phyloP scores from a whole-genome alignment of 2,113 vertebrate genomes.

The Lophius piscatorius region DNA sequence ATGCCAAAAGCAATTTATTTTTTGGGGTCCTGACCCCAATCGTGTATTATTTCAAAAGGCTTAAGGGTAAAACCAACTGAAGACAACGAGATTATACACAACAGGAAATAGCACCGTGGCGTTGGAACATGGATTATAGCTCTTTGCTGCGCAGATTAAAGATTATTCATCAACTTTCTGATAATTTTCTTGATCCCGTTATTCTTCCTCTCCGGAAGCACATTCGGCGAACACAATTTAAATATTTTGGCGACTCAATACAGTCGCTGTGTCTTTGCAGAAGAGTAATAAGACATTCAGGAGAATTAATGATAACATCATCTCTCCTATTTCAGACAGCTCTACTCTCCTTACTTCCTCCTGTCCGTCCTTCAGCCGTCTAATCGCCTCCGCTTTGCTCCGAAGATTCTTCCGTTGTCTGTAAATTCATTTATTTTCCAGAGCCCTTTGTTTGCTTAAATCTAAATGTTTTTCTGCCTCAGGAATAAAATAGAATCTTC shows the following conservation, averaged over 20 bases:
- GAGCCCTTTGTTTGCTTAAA: slow-evolving; percentile 26
- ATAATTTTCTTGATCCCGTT: not conserved
- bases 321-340: too few species aligned
- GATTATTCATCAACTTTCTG: not conserved
- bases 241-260: not conserved
- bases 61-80: slow-evolving; percentile 28
- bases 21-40: slow-evolving; percentile 46
- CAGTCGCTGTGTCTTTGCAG: too few species aligned
- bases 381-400: too few species aligned
- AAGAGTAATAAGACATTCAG: too few species aligned
- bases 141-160: slow-evolving; percentile 27
- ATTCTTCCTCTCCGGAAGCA: too few species aligned
- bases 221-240: not conserved
- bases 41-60: slow-evolving; percentile 23
- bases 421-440: slow-evolving; percentile 14
- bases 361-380: too few species aligned
- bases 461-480: slow-evolving; percentile 42
- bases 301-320: too few species aligned
- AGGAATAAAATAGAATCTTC: slow-evolving; percentile 71
- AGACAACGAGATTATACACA: slow-evolving; percentile 41
- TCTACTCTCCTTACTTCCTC: too few species aligned
- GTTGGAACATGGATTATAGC: slow-evolving; percentile 28
- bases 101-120: slow-evolving; percentile 19
- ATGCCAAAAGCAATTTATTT: slow-evolving; percentile 66
- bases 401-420: not conserved